These are phyloP conservation scores for Cybosia mesomella DNA, from an alignment of 2,888 invertebrate species.

Conservation along the genomic window DNA sequence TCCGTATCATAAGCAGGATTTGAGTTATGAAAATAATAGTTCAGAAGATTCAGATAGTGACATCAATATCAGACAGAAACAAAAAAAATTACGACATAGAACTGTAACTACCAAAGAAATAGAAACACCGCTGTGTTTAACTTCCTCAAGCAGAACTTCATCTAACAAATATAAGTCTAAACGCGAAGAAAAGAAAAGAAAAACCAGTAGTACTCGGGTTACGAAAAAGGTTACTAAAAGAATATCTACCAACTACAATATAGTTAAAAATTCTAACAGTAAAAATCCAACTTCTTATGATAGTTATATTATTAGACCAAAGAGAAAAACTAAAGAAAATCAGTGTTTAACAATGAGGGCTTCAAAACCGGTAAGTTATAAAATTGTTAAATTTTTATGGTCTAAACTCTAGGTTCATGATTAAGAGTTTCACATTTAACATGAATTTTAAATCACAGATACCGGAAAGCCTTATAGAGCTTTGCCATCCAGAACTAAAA, in stretches of 20 bases:
- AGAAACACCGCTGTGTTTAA: slow-evolving; percentile 35
- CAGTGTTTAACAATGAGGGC: slow-evolving; percentile 47
- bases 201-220: slow-evolving; percentile 53
- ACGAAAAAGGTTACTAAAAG: slow-evolving; percentile 53
- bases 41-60: slow-evolving; percentile 57
- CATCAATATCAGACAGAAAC: slow-evolving; percentile 44
- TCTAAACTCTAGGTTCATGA: background rate
- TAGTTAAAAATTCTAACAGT: slow-evolving; percentile 49
- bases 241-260: slow-evolving; percentile 50
- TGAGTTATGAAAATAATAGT: slow-evolving; percentile 45
- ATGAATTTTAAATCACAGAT: slow-evolving; percentile 61
- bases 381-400: background rate
- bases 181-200: slow-evolving; percentile 45
- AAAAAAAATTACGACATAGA: slow-evolving; percentile 50
- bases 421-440: background rate
- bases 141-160: slow-evolving; percentile 40
- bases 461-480: slow-evolving; percentile 66
- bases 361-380: slow-evolving; percentile 66
- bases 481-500: slow-evolving; percentile 61
- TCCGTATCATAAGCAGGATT: slow-evolving; percentile 49
- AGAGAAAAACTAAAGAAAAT: slow-evolving; percentile 46
- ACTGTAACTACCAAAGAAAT: slow-evolving; percentile 23
- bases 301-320: slow-evolving; percentile 42
- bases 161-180: slow-evolving; percentile 34
- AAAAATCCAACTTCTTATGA: slow-evolving; percentile 51